Conservation (phyloP, 2,797 vertebrate species). For the Pagetopsis macropterus region DNA sequence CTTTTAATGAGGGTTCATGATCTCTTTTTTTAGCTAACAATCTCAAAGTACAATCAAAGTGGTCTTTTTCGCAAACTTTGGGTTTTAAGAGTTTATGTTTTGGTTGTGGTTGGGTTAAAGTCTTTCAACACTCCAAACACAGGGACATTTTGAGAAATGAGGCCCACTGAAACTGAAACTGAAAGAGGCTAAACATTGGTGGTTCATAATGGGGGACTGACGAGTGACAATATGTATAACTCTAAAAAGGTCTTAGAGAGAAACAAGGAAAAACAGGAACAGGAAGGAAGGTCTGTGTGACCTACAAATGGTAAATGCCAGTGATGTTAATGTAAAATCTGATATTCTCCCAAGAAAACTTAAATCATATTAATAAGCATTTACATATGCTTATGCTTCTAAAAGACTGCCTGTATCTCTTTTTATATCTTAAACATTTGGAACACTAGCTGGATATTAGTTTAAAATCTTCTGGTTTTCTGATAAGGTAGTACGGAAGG, state of each 20-base stretch:
- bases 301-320: conserved; percentile 8
- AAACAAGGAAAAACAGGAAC: conserved; percentile 32
- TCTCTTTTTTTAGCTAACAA: background rate
- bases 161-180: conserved; percentile 64
- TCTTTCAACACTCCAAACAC: conserved; percentile 66
- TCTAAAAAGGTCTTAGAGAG: conserved; percentile 46
- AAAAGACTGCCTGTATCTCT: conserved; percentile 49
- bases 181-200: conserved; percentile 60
- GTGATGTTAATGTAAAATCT: conserved; percentile 20
- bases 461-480: conserved; percentile 33
- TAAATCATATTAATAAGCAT: background rate
- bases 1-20: background rate
- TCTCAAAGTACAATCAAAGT: background rate
- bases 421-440: conserved; percentile 42
- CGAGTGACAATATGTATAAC: conserved; percentile 63
- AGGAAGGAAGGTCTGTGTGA: conserved; percentile 28
- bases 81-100: conserved; percentile 23
- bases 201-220: conserved; percentile 62
- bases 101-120: conserved; percentile 28
- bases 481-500: conserved; percentile 29
- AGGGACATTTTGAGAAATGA: conserved; percentile 57
- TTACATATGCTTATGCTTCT: conserved; percentile 31
- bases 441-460: conserved; percentile 30
- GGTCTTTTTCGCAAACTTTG: conserved; percentile 12
- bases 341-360: background rate